These are phyloP conservation scores for Glareola pratincola DNA, from an alignment of 2,113 vertebrate species.

Conservation along the genomic window DNA sequence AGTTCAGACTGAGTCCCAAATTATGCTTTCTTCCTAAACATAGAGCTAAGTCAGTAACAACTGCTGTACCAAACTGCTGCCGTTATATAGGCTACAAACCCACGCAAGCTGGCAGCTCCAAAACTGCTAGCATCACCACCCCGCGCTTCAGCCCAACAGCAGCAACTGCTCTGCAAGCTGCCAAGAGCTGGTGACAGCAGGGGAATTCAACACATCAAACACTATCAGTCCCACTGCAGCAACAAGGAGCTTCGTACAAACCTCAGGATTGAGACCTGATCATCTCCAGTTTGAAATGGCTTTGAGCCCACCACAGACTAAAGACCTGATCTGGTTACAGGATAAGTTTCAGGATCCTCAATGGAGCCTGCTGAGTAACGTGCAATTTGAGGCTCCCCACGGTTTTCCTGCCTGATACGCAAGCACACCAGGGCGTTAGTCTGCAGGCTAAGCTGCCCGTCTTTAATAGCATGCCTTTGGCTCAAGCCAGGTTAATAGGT, in stretches of 20 bases:
- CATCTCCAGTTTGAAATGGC: neutral
- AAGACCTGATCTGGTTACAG: neutral
- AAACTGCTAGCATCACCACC: neutral
- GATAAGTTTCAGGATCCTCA: neutral
- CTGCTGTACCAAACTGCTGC: neutral
- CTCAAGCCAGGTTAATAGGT: neutral
- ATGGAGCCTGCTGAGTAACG: neutral
- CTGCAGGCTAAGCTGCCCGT: neutral
- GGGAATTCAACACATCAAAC: neutral
- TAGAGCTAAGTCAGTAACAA: neutral
- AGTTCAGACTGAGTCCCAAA: neutral
- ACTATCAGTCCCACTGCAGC: neutral
- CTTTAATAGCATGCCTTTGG: neutral
- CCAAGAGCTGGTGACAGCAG: neutral
- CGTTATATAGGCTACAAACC: neutral
- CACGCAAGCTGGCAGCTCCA: constrained; percentile 10
- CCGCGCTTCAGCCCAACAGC: neutral
- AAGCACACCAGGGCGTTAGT: neutral
- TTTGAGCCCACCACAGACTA: neutral
- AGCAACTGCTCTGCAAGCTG: neutral
- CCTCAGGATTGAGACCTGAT: neutral
- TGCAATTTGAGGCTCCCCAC: neutral
- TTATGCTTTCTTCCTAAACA: neutral
- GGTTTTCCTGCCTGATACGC: neutral
- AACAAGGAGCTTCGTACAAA: neutral